Base-by-base conservation (phyloP, 1,140 invertebrate species). In the Drosophila cardini region DNA sequence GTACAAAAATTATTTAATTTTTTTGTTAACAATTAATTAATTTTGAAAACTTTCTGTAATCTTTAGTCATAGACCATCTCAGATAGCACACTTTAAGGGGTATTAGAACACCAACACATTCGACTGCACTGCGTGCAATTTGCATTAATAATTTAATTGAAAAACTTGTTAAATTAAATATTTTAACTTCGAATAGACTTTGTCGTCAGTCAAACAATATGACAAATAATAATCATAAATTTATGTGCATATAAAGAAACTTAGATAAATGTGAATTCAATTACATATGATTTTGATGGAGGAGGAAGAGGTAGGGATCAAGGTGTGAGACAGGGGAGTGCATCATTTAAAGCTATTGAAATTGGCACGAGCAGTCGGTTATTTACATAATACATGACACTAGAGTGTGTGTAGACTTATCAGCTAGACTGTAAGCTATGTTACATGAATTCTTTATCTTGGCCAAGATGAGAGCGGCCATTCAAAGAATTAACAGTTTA, bases 81-180 rank as follows among this genome's bases (percentile, higher is more conserved):
- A 32, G 30, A 32, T 7, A 4, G 3, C 30, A 7, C 30, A 4
- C 7, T 32, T 32, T 3, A 32, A 32, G 7, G 10, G 36, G 36
- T 38, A 11, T 38, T n/a, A n/a, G n/a, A 38, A 11, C 43, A 8
- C 3, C 43, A 16, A 52, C 30, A 26, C 48, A 11, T 2, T 43
- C 18, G 55, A 42, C 13, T 53, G 56, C 21, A 16, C 34, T 50
- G 45, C 32, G 32, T 40, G 9, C 11, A 76, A 83, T 83, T 83
- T 72, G 68, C 80, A 83, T 83, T 75, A 78, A 61, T 77, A 80
- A 85, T 85, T 85, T 78, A 85, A 85, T 85, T 85, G 81, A 72
- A 85, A 74, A 86, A 85, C 82, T 85, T 85, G 78, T 81, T 85
- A 78, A 85, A 85, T 85, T 80, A 80, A 85, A 85, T 85, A 85